Evolutionary conservation across 2,888 invertebrate genomes (phyloP).

Genomic region (Hermaeophaga mercurialis): DNA sequence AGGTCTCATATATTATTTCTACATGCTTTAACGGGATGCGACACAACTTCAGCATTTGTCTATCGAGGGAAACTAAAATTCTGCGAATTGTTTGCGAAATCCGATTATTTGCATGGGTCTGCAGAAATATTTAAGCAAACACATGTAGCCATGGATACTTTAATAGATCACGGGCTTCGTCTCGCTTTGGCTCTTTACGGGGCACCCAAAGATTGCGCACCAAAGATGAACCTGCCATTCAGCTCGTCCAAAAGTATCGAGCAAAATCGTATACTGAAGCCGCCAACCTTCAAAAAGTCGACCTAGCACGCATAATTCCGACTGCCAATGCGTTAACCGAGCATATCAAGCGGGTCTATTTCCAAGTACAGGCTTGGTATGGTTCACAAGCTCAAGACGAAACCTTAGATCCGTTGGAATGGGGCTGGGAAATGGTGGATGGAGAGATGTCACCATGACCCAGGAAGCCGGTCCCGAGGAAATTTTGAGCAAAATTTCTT

Average conservation of each 20-base stretch:
- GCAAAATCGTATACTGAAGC: not conserved
- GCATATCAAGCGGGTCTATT: not conserved
- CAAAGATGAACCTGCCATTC: not conserved
- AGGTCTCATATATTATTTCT: not conserved
- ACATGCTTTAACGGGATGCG: not conserved
- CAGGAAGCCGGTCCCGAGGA: not conserved
- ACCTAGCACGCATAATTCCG: not conserved
- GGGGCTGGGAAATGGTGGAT: no score
- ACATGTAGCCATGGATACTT: not conserved
- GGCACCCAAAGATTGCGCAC: not conserved
- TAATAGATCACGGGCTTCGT: not conserved
- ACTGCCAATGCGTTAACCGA: not conserved
- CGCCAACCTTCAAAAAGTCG: not conserved
- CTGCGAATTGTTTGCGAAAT: not conserved
- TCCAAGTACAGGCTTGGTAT: conserved; percentile 1
- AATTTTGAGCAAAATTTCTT: conserved; percentile 15
- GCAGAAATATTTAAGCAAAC: no score
- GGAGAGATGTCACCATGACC: no score
- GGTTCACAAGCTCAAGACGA: not conserved
- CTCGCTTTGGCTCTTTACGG: not conserved
- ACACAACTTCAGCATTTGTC: not conserved
- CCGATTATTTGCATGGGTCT: not conserved
- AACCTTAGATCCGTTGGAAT: not conserved
- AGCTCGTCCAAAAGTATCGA: conserved; percentile 1
- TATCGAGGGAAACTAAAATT: not conserved